Conservation (phyloP, 2,888 invertebrate species). For the Gonocerus acuteangulatus region DNA sequence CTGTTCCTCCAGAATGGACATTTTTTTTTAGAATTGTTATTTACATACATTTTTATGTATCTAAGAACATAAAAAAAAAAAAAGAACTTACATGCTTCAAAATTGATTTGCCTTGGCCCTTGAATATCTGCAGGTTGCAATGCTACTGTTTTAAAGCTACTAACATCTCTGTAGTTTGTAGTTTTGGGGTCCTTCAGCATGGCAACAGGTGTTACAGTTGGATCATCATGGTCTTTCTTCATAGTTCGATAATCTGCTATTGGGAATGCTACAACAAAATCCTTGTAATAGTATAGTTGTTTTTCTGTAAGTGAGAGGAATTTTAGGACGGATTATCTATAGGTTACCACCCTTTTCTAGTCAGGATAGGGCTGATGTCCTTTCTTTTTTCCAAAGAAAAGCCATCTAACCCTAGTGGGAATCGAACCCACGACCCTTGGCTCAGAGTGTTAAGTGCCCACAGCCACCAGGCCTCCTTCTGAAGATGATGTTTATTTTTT, state of each 20-base stretch:
- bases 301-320: background rate
- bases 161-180: conserved; percentile 56
- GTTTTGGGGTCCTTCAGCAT: conserved; percentile 49
- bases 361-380: background rate
- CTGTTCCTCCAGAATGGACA: too few relatives aligned
- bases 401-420: too few relatives aligned
- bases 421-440: too few relatives aligned
- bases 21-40: too few relatives aligned
- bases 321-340: too few relatives aligned
- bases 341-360: too few relatives aligned
- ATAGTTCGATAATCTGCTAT: conserved; percentile 49
- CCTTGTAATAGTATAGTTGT: too few relatives aligned
- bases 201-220: conserved; percentile 52
- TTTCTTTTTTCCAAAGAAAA: background rate
- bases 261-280: conserved; percentile 27
- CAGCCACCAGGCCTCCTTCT: too few relatives aligned
- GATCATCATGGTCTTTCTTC: conserved; percentile 54
- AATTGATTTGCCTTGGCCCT: conserved; percentile 43
- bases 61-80: too few relatives aligned
- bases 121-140: conserved; percentile 51
- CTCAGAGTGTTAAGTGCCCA: too few relatives aligned
- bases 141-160: conserved; percentile 51
- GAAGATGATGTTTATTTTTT: too few relatives aligned
- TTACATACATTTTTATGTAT: too few relatives aligned
- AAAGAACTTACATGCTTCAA: conserved; percentile 19